phyloP scores from a whole-genome alignment of 1,140 invertebrate genomes.

The Magallana gigas region DNA sequence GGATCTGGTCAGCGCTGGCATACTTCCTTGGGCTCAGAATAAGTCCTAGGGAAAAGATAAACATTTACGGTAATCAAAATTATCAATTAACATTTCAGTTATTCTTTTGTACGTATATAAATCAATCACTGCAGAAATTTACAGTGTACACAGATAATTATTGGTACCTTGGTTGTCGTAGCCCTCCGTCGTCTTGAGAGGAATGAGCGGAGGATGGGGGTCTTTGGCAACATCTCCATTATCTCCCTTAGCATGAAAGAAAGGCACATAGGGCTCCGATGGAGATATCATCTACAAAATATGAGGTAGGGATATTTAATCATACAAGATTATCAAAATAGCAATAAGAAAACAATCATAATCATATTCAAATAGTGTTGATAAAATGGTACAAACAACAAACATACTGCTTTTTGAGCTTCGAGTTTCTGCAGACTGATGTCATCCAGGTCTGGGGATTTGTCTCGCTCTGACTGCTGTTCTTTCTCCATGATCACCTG shows the following conservation, averaged over 20 bases:
- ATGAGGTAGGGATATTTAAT: neutral
- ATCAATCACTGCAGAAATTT: too few species aligned
- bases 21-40: constrained; percentile 74
- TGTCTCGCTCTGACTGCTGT: constrained; percentile 54
- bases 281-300: constrained; percentile 60
- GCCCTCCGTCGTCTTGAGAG: constrained; percentile 54
- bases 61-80: neutral
- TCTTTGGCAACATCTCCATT: constrained; percentile 48
- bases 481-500: constrained; percentile 62
- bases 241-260: constrained; percentile 62
- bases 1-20: constrained; percentile 76
- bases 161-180: constrained; percentile 74
- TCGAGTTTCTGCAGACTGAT: constrained; percentile 74
- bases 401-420: constrained; percentile 72
- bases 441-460: constrained; percentile 63
- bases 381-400: neutral
- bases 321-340: neutral
- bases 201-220: constrained; percentile 59
- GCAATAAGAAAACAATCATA: neutral
- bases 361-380: too few species aligned
- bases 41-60: constrained; percentile 60
- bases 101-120: too few species aligned
- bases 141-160: neutral
- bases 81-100: too few species aligned
- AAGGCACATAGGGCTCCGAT: constrained; percentile 68